Conservation (phyloP, 2,888 invertebrate species). For the Dastarcus helophoroides region DNA sequence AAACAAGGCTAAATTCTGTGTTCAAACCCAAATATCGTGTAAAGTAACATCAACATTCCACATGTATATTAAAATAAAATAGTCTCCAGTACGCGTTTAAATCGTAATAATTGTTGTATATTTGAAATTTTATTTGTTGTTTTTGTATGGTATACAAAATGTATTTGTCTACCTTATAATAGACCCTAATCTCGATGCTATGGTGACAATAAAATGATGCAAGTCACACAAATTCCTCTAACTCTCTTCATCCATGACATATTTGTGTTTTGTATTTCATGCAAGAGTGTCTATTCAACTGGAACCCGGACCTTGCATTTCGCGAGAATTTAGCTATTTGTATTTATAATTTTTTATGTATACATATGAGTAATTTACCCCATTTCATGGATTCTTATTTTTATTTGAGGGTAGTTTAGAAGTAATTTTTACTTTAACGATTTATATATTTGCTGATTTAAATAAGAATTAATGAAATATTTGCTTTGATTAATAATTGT, state of each 20-base stretch:
- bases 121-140: constrained; percentile 25
- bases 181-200: constrained; percentile 21
- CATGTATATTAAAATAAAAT: background rate
- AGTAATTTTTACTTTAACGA: constrained; percentile 10
- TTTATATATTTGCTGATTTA: constrained; percentile 11
- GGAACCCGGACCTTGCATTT: constrained; percentile 25
- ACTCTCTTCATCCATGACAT: constrained; percentile 12
- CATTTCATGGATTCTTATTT: constrained; percentile 8
- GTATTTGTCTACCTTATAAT: constrained; percentile 13
- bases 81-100: too few relatives aligned
- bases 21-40: too few relatives aligned
- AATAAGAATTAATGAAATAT: constrained; percentile 11
- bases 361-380: constrained; percentile 3
- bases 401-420: constrained; percentile 8
- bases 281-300: constrained; percentile 6
- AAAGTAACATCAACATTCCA: too few relatives aligned
- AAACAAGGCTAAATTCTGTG: too few relatives aligned
- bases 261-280: constrained; percentile 12
- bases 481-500: constrained; percentile 22
- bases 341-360: constrained; percentile 13
- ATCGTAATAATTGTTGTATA: constrained; percentile 19
- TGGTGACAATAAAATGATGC: constrained; percentile 22
- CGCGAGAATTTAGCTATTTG: constrained; percentile 20
- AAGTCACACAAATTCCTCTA: constrained; percentile 12
- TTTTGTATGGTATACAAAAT: constrained; percentile 11